Evolutionary conservation across 2,797 vertebrate genomes (phyloP).

Genomic region (Melanotaenia trifasciata): DNA sequence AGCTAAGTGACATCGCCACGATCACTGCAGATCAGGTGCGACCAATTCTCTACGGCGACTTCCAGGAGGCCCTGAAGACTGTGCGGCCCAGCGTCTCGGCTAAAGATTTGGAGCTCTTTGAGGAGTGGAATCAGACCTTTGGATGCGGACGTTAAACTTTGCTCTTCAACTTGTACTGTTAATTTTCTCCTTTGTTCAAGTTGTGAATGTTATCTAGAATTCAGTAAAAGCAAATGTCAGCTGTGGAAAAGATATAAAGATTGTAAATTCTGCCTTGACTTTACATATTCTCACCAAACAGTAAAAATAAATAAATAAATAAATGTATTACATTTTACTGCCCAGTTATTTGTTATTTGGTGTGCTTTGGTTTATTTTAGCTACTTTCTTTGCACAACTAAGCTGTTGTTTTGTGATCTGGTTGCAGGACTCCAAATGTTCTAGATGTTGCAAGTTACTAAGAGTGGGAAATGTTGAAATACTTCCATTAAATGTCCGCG

Average conservation of each 20-base stretch:
- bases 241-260: neutral
- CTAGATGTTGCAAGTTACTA: neutral
- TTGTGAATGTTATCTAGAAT: constrained; percentile 3
- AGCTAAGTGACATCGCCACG: constrained; percentile 89
- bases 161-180: neutral
- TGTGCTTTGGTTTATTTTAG: neutral
- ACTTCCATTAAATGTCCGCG: neutral
- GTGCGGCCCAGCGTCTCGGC: constrained; percentile 92
- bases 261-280: neutral
- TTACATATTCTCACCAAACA: neutral
- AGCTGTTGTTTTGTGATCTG: neutral
- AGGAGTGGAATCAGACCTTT: constrained; percentile 94
- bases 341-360: neutral
- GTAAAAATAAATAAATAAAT: neutral
- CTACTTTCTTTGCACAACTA: neutral
- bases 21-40: constrained; percentile 92
- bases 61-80: constrained; percentile 89
- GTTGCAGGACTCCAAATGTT: neutral
- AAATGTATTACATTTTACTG: neutral
- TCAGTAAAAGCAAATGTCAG: neutral
- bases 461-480: no score
- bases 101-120: constrained; percentile 92
- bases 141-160: constrained; percentile 89
- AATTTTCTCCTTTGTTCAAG: neutral
- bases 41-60: constrained; percentile 89